Base-by-base conservation (phyloP, 2,888 invertebrate genomes). In the Apamea monoglypha region DNA sequence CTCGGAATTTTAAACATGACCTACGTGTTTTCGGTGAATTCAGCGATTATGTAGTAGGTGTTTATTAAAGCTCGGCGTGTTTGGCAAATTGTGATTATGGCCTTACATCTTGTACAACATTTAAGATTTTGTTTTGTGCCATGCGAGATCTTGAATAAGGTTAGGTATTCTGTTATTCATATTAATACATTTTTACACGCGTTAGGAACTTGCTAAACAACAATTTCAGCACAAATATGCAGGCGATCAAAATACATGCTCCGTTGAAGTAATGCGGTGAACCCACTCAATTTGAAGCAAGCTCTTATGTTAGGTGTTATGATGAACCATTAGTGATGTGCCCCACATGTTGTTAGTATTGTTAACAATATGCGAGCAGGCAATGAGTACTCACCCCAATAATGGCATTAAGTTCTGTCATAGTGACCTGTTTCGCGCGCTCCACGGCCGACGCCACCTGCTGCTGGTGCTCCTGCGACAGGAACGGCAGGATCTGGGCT, bases 381-480 rank as follows among this genome's bases (percentile, higher is more conserved):
- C 85, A 77, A 85, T 85, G 85, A 85, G 85, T 83, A 97, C 98
- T 98, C 97, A 99, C 99, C 98, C 99, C 99, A 94, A 99, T 99
- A 93, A 99, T 99, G 90, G 99, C 98, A 95, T 99, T 99, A 88
- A 99, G 97, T 96, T 99, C 99, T 85, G 98, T 98, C 98, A 99
- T 99, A 92, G 98, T 99, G 94, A 99, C 98, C 97, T 99, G 99
- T 96, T 99, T 99, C 92, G 99, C 99, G 92, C 99, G 97, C 95
- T 99, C 99, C 86, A 99, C 98, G 16, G 99, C 99, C 84, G 98
- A 98, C 68, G 98, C 98, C 87, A 99, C 99, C 97, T 99, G 99
- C 97, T 99, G 98, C 95, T 99, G 99, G 94, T 98, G 98, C 95
- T 98, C 99, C 97, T 98, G 98, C 73, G 99, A 98, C 91, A 99